Conservation (phyloP, 2,888 invertebrate species). For the Punctoribates punctum region DNA sequence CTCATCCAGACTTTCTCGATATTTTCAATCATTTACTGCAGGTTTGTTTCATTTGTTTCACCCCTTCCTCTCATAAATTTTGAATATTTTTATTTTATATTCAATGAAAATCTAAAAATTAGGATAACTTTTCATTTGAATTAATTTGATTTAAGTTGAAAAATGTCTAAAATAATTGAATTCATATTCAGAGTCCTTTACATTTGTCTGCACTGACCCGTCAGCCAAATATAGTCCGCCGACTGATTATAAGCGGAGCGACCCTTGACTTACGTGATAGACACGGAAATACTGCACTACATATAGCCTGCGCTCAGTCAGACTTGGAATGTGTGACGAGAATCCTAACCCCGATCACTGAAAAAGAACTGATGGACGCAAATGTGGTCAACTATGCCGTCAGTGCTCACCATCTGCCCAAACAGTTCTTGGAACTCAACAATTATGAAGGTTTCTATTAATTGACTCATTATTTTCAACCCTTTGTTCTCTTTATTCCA, state of each 20-base stretch:
- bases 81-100: no score
- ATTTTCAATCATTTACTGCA: slow-evolving; percentile 74
- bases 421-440: slow-evolving; percentile 68
- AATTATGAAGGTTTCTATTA: slow-evolving; percentile 70
- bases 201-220: slow-evolving; percentile 77
- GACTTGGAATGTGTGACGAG: slow-evolving; percentile 68
- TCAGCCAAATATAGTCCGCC: slow-evolving; percentile 69
- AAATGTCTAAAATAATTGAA: slow-evolving; percentile 43
- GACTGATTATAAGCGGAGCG: slow-evolving; percentile 76
- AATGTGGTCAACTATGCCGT: slow-evolving; percentile 54
- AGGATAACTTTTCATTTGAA: no score
- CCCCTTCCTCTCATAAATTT: no score
- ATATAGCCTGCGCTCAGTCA: slow-evolving; percentile 71
- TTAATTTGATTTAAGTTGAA: slow-evolving; percentile 17
- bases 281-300: slow-evolving; percentile 79
- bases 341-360: slow-evolving; percentile 59
- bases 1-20: slow-evolving; percentile 71
- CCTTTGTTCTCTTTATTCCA: neutral
- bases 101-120: no score
- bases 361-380: slow-evolving; percentile 50
- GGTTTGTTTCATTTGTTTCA: no score
- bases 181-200: slow-evolving; percentile 63
- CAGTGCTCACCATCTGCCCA: slow-evolving; percentile 57
- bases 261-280: slow-evolving; percentile 63
- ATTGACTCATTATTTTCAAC: slow-evolving; percentile 50